Percentiles rank a stretch among this genome's conserved stretches.
Evolutionary conservation across 2,888 invertebrate genomes (phyloP).

Genomic region (Poecilobothrus nobilitatus): DNA sequence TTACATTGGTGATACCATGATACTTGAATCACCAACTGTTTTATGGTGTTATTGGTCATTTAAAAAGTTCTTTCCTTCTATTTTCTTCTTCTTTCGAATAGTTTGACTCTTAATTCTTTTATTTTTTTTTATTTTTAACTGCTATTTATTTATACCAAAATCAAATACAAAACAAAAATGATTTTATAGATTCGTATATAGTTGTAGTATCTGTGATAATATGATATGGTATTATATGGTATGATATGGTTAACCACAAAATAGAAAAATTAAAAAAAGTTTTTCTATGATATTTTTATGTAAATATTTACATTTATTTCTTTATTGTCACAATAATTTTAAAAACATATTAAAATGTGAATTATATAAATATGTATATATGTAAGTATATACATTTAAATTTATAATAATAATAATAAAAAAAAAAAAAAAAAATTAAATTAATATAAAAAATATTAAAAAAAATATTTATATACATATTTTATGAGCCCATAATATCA

Average conservation of each 20-base stretch:
- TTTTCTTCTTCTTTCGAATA: neutral
- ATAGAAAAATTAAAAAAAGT: neutral
- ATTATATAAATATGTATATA: no score
- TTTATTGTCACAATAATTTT: no score
- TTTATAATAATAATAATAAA: neutral
- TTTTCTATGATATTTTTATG: neutral
- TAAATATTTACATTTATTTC: neutral
- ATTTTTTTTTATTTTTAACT: neutral
- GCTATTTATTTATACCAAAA: neutral
- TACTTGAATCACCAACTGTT: neutral
- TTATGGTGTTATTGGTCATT: slow-evolving; percentile 4
- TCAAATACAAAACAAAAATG: neutral
- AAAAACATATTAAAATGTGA: no score
- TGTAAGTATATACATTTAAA: no score
- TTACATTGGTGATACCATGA: neutral
- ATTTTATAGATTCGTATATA: neutral
- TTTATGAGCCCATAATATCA: no score
- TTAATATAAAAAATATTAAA: neutral
- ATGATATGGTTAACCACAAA: neutral
- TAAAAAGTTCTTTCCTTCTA: neutral
- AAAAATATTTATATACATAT: no score
- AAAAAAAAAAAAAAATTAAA: neutral
- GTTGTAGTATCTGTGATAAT: neutral
- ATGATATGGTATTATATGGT: no score
- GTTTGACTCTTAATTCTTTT: neutral